A percentile compares a stretch with the other conserved stretches of the same genome.
phyloP scores from a whole-genome alignment of 2,888 invertebrate genomes.

The Hartigia nigra region DNA sequence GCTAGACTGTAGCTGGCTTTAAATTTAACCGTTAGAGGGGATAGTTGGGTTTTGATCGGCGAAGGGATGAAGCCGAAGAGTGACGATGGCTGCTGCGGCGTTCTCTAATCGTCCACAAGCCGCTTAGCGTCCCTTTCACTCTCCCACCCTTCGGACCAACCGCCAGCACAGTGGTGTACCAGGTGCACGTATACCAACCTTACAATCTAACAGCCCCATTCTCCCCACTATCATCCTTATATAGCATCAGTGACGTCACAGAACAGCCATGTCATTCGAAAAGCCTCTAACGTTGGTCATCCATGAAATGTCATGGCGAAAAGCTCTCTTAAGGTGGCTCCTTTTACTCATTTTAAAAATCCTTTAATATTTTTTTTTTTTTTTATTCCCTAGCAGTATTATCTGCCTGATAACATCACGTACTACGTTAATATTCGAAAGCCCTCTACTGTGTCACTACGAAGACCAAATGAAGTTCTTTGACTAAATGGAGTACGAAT shows the following conservation, averaged over 20 bases:
- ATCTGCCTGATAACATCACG: not conserved
- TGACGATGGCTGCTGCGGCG: slow-evolving; percentile 35
- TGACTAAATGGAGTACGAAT: not conserved
- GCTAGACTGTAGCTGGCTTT: slow-evolving; percentile 15
- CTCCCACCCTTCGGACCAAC: slow-evolving; percentile 22
- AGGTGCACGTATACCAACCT: not conserved
- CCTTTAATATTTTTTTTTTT: not conserved
- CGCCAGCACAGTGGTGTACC: not conserved
- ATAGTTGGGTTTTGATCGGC: slow-evolving; percentile 42
- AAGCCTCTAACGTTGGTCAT: not conserved
- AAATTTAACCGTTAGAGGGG: slow-evolving; percentile 35
- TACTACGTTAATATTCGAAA: not conserved
- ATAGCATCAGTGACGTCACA: not conserved
- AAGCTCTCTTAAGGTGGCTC: not conserved
- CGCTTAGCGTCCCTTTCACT: slow-evolving; percentile 46
- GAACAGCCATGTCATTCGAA: not conserved
- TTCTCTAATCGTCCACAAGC: slow-evolving; percentile 57
- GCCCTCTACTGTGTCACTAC: not conserved
- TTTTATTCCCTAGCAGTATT: not conserved
- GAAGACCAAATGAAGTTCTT: not conserved
- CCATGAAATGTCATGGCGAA: not conserved
- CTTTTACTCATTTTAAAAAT: not conserved
- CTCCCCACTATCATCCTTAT: not conserved
- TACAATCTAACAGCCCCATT: not conserved
- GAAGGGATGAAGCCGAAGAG: slow-evolving; percentile 40